Conservation (phyloP, 2,797 vertebrate genomes). For the Aeoliscus strigatus region DNA sequence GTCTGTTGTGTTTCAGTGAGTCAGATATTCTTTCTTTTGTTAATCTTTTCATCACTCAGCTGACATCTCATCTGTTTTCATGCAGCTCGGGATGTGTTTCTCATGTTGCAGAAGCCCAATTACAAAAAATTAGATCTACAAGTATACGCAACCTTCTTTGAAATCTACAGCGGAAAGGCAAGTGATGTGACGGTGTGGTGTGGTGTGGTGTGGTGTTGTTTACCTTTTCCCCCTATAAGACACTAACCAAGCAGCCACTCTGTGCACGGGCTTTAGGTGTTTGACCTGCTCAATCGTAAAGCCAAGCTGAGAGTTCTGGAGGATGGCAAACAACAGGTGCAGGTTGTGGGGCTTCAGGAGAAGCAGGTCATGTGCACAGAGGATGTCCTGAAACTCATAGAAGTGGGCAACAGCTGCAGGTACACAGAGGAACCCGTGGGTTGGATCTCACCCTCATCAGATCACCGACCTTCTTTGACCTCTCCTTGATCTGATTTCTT, state of each 20-base stretch:
- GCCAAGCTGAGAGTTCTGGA: conserved; percentile 93
- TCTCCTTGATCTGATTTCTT: not conserved
- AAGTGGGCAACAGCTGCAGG: conserved; percentile 98
- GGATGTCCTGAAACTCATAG: conserved; percentile 95
- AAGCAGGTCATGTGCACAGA: conserved; percentile 93
- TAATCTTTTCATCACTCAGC: too few relatives aligned
- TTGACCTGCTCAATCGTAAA: conserved; percentile 95
- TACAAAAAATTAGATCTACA: conserved; percentile 97
- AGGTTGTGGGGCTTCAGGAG: conserved; percentile 94
- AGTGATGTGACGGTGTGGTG: conserved; percentile 23
- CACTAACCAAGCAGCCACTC: not conserved
- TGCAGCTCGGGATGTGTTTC: conserved; percentile 94
- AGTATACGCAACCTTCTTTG: conserved; percentile 96
- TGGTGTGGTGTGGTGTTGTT: not conserved
- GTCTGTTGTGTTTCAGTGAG: not conserved
- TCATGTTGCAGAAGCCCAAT: conserved; percentile 96
- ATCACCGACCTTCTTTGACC: not conserved
- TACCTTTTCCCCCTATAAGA: not conserved
- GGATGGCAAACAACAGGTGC: conserved; percentile 96
- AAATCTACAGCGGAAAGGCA: conserved; percentile 98
- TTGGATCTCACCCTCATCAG: too few relatives aligned
- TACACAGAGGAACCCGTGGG: conserved; percentile 58
- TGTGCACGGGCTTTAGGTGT: conserved; percentile 74
- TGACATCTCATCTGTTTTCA: conserved; percentile 8
- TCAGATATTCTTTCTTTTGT: too few relatives aligned